Evolutionary conservation across 2,797 vertebrate genomes (phyloP).

Genomic region (Philypnodon macrostomus): DNA sequence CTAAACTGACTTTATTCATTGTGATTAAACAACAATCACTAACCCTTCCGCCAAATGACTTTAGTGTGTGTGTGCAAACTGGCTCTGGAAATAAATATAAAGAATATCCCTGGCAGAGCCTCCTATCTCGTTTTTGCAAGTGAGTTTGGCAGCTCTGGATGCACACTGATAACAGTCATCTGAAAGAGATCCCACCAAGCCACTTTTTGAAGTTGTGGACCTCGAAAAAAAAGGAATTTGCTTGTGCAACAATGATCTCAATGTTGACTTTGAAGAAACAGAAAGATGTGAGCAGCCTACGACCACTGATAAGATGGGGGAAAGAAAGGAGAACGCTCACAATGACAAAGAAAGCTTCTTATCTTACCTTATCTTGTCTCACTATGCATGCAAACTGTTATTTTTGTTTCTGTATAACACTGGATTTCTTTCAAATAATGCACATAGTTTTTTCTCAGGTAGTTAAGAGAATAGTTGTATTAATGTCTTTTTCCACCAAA

Average conservation of each 20-base stretch:
- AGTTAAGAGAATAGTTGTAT: background rate
- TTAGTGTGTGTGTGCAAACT: conserved; percentile 38
- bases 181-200: conserved; percentile 25
- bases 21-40: conserved; percentile 59
- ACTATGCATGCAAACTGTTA: too few species aligned
- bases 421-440: too few species aligned
- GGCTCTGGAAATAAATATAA: conserved; percentile 13
- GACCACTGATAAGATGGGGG: too few species aligned
- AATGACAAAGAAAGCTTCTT: too few species aligned
- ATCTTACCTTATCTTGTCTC: too few species aligned
- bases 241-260: conserved; percentile 25
- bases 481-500: conserved; percentile 11
- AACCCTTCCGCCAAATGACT: conserved; percentile 50
- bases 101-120: conserved; percentile 37
- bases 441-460: too few species aligned
- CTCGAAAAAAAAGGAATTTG: conserved; percentile 32
- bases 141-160: conserved; percentile 33
- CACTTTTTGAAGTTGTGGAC: conserved; percentile 30
- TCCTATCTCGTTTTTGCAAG: conserved; percentile 42
- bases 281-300: conserved; percentile 11
- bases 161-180: conserved; percentile 25
- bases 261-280: conserved; percentile 18
- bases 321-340: too few species aligned
- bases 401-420: background rate
- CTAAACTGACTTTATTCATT: conserved; percentile 31